phyloP scores from a whole-genome alignment of 2,113 vertebrate species.

The Phrynosoma platyrhinos region DNA sequence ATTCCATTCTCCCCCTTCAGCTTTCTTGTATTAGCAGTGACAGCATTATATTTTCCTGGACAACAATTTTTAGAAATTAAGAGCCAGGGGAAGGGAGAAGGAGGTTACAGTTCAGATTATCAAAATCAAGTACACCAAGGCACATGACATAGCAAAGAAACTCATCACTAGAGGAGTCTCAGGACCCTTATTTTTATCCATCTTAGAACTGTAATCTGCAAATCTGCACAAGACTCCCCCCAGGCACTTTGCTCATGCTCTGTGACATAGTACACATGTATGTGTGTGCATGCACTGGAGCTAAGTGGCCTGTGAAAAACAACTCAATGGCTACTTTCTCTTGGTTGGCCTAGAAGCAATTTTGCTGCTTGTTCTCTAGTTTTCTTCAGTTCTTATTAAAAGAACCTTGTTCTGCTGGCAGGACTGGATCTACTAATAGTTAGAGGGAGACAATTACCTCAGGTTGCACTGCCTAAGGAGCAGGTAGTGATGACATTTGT shows the following conservation, averaged over 20 bases:
- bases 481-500: no score
- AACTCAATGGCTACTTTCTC: no score
- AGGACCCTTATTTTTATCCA: background rate
- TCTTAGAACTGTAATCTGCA: background rate
- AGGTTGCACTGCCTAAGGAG: no score
- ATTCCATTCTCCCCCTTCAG: constrained; percentile 38
- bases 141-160: background rate
- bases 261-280: background rate
- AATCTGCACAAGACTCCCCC: background rate
- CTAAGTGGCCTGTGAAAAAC: no score
- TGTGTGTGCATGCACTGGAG: background rate
- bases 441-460: no score
- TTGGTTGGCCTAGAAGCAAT: no score
- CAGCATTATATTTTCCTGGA: background rate
- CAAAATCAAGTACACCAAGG: background rate
- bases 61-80: constrained; percentile 3
- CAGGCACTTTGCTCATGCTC: background rate
- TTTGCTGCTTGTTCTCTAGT: no score
- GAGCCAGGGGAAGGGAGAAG: no score
- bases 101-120: background rate
- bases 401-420: no score
- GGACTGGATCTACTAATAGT: no score
- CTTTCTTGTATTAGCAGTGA: constrained; percentile 25
- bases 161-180: background rate
- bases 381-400: no score